Base-by-base conservation (phyloP, 2,888 invertebrate genomes). In the Coelogynopora nodosa region DNA sequence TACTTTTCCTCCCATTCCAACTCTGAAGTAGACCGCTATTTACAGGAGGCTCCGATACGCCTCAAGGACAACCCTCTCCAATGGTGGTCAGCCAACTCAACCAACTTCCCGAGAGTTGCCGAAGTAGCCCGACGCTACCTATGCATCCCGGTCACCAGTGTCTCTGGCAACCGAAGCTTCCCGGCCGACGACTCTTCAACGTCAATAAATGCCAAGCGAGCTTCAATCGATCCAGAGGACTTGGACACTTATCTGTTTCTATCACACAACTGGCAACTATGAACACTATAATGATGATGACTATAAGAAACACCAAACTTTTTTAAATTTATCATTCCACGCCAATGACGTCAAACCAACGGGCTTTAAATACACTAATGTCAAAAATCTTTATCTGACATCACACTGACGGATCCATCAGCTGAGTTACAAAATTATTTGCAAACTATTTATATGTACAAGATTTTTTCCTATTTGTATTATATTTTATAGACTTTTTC, bases 1-100 rank as follows among this genome's bases (percentile, higher is more conserved):
- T 85, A 67, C 26, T 67, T 85, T 26, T 85, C 85, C 67, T 67
- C 67, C 23, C 67, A 26, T 28, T 67, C 85, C 5, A 85, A 85
- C 28, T 85, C 85, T 28, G 85, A 85, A 30, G 85, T 85, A 5
- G 85, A 85, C 26, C 85, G 74, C 27, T 85, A 85, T 85, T 30
- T 85, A 2, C 67, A 23, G 1, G 85, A 85, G 85, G 67, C 67
- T 2, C 67, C 67, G 67, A 85, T 85, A n/a, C 26, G 74, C 23
- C 67, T 85, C 0, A 67, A 85, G 49, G 74, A 85, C 28, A 85
- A 85, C 29, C 85, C 85, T 26, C 67, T 85, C 31, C 67, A 85
- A 67, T 85, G 85, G 85, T 85, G 85, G 85, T 67, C 67, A 67
- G 85, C 67, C 74, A 85, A 85, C 30, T 23, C 26, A 1, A 67